A percentile compares a stretch with the other conserved stretches of the same genome.
Evolutionary conservation across 92 coral and sea anemone genomes (phyloP).

Genomic region (Umimayanthus chanpuru): DNA sequence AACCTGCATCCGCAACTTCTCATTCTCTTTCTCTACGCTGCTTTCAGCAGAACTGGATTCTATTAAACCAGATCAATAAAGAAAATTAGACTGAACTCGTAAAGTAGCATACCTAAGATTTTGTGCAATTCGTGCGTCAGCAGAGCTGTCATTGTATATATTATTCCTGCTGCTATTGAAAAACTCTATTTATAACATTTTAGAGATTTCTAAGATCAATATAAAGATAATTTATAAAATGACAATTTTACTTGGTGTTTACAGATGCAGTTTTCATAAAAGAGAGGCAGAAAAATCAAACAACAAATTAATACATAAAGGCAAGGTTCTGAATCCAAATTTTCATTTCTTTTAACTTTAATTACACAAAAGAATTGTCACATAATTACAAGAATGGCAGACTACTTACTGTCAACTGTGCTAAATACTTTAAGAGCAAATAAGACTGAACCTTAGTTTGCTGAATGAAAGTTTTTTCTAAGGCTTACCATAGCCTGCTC

Average conservation of each 20-base stretch:
- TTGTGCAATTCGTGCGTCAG: background rate
- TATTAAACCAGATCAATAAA: background rate
- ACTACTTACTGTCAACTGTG: too few species aligned
- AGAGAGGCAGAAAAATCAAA: too few species aligned
- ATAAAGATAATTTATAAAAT: too few species aligned
- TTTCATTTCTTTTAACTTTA: too few species aligned
- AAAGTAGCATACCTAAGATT: too few species aligned
- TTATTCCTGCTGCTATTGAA: background rate
- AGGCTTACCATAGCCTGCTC: background rate
- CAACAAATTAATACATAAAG: too few species aligned
- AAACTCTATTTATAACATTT: too few species aligned
- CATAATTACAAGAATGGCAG: too few species aligned
- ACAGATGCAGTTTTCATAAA: too few species aligned
- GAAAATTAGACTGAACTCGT: background rate
- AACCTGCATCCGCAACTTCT: conserved; percentile 73
- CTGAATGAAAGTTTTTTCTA: background rate
- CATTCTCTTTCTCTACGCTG: conserved; percentile 63
- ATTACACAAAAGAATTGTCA: too few species aligned
- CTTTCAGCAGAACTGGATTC: conserved; percentile 39
- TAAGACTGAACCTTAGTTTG: background rate
- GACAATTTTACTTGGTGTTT: too few species aligned
- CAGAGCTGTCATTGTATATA: background rate
- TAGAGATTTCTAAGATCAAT: background rate
- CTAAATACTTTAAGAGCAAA: background rate
- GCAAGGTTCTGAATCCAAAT: too few species aligned